Conservation (phyloP, 2,888 invertebrate species). For the Lithophane socia region DNA sequence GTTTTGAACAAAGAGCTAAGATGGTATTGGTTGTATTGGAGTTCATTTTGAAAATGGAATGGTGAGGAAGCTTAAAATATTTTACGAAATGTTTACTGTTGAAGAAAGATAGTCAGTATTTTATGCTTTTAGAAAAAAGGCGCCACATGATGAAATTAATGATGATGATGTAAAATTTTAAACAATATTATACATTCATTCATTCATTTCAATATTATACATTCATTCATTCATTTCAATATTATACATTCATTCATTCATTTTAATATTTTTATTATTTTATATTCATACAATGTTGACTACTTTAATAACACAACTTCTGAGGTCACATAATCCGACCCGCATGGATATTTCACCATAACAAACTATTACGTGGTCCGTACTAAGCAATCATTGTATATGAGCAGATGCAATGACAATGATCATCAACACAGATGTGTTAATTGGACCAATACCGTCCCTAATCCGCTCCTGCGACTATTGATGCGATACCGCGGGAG, state of each 20-base stretch:
- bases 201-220: too few relatives aligned
- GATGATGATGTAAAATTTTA: background rate
- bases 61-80: background rate
- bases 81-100: background rate
- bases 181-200: too few relatives aligned
- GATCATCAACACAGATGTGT: background rate
- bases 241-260: too few relatives aligned
- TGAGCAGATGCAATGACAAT: background rate
- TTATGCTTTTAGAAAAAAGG: background rate
- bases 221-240: too few relatives aligned
- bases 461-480: conserved; percentile 70
- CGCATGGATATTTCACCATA: background rate
- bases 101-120: background rate
- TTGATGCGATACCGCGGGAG: conserved; percentile 64
- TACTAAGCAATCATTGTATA: background rate
- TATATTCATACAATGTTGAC: background rate
- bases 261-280: too few relatives aligned
- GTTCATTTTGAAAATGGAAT: background rate
- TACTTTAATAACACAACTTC: background rate
- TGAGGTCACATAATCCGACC: too few relatives aligned
- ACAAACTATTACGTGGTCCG: background rate
- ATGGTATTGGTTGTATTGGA: conserved; percentile 23
- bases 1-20: conserved; percentile 20
- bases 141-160: too few relatives aligned
- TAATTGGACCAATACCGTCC: conserved; percentile 33